Conservation (phyloP, 2,113 vertebrate species). For the Phyllostomus discolor region DNA sequence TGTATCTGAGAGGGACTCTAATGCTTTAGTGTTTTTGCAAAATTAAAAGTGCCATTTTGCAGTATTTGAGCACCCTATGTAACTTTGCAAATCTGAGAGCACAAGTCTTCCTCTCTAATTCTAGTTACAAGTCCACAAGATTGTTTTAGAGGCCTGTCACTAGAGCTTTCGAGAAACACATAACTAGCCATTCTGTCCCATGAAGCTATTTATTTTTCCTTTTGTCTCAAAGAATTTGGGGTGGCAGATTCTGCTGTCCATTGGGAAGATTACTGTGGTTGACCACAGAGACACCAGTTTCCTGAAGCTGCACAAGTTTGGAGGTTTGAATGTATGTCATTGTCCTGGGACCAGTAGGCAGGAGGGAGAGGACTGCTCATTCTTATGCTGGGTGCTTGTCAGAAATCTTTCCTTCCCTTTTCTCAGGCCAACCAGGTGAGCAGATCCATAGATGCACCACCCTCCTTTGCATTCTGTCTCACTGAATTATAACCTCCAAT, state of each 20-base stretch:
- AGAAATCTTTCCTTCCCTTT: background rate
- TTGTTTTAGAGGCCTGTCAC: background rate
- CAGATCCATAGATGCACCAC: background rate
- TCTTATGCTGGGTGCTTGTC: background rate
- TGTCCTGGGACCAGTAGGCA: background rate
- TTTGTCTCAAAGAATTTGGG: constrained; percentile 10
- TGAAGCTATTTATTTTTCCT: constrained; percentile 17
- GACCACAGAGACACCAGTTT: background rate
- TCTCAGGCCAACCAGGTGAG: background rate
- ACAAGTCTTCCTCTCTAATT: constrained; percentile 15
- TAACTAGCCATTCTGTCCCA: background rate
- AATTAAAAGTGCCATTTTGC: constrained; percentile 47
- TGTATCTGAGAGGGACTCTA: background rate
- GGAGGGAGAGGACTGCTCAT: background rate
- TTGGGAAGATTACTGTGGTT: background rate
- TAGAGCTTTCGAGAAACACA: constrained; percentile 25
- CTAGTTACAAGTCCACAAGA: constrained; percentile 11
- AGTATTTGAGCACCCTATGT: background rate
- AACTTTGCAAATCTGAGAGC: background rate
- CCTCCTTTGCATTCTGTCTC: constrained; percentile 23
- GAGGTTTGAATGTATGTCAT: background rate
- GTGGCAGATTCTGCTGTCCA: background rate
- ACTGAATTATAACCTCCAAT: constrained; percentile 47
- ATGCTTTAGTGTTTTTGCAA: constrained; percentile 26
- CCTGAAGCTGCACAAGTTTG: background rate